Evolutionary conservation across 2,113 vertebrate species (phyloP).

Genomic region (Peromyscus californicus): DNA sequence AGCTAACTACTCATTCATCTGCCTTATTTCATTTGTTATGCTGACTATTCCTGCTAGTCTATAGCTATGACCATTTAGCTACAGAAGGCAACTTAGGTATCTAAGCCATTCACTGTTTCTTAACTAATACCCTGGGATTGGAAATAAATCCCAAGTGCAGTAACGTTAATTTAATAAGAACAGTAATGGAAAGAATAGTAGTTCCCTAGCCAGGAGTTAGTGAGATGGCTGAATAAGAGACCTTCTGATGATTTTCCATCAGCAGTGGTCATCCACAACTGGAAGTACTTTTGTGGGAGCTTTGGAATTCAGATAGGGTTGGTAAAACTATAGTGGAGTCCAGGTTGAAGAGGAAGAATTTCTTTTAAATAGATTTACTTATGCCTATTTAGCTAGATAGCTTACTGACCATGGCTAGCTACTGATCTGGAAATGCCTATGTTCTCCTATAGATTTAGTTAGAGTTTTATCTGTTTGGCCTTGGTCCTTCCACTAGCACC

Average conservation of each 20-base stretch:
- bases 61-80: background rate
- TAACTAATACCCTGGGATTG: background rate
- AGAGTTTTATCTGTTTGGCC: background rate
- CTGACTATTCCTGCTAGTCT: background rate
- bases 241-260: background rate
- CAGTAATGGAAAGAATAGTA: slow-evolving; percentile 30
- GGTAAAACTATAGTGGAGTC: background rate
- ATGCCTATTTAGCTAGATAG: background rate
- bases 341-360: background rate
- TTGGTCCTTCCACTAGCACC: background rate
- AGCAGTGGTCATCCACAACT: background rate
- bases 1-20: background rate
- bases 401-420: background rate
- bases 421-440: background rate
- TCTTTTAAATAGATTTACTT: background rate
- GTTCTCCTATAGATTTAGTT: background rate
- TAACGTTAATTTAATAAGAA: background rate
- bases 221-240: background rate
- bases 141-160: background rate
- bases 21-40: background rate
- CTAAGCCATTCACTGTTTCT: background rate
- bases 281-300: background rate
- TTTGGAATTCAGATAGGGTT: background rate
- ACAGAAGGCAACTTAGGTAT: background rate
- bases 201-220: background rate